A percentile compares a stretch with the other conserved stretches of the same genome.
Evolutionary conservation across 35 echinoderm and acorn worm genomes (phyloP).

Genomic region (Heliocidaris erythrogramma): DNA sequence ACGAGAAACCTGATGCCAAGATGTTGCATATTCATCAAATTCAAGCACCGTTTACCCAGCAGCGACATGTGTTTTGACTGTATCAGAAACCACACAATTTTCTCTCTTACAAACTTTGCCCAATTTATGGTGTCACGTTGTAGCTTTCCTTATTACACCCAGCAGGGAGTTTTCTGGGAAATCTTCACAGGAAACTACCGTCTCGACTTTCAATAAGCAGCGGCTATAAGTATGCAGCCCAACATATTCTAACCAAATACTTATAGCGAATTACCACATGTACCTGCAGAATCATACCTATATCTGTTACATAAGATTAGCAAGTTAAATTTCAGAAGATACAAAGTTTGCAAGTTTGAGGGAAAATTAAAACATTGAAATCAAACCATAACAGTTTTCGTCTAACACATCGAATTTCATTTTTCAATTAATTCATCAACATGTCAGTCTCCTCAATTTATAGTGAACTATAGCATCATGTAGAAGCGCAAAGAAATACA

Average conservation of each 20-base stretch:
- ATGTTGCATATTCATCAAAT: constrained; percentile 28
- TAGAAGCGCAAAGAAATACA: too few species aligned
- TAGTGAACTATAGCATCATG: too few species aligned
- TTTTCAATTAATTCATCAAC: too few species aligned
- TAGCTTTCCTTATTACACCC: constrained; percentile 10
- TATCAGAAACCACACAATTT: neutral
- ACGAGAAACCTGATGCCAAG: neutral
- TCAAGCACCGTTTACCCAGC: neutral
- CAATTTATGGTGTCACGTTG: neutral
- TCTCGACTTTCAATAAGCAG: neutral
- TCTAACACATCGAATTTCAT: too few species aligned
- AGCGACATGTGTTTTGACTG: constrained; percentile 15
- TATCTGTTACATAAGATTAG: too few species aligned
- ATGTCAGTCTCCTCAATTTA: too few species aligned
- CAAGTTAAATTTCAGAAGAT: too few species aligned
- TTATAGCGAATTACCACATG: neutral
- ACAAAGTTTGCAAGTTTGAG: too few species aligned
- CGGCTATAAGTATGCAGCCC: neutral
- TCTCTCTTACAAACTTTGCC: neutral
- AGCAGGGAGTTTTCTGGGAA: neutral
- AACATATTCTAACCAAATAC: neutral
- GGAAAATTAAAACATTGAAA: too few species aligned
- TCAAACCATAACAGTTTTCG: too few species aligned
- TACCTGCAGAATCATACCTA: neutral
- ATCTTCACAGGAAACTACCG: neutral